Percentiles rank a stretch among this genome's conserved stretches.
Evolutionary conservation across 2,888 invertebrate genomes (phyloP).

Genomic region (Conistra vaccinii): DNA sequence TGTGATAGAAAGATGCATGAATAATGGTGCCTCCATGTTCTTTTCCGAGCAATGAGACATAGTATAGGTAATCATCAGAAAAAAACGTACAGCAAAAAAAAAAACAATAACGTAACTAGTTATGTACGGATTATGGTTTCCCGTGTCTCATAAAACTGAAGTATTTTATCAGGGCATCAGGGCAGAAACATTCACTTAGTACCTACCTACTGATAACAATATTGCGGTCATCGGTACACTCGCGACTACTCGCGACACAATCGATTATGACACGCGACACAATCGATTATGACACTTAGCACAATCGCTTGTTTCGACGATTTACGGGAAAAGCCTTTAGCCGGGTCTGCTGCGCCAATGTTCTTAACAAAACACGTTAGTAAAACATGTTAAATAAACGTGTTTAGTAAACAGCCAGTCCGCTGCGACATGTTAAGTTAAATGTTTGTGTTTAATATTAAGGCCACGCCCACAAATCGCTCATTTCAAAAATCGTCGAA

Average conservation of each 20-base stretch:
- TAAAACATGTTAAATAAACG: too few species aligned
- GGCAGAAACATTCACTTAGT: constrained; percentile 35
- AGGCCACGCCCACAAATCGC: too few species aligned
- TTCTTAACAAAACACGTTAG: too few species aligned
- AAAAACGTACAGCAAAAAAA: background rate
- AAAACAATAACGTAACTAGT: background rate
- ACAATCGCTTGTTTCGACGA: constrained; percentile 9
- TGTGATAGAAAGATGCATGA: background rate
- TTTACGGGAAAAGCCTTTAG: constrained; percentile 25
- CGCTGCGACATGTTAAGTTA: too few species aligned
- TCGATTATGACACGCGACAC: constrained; percentile 34
- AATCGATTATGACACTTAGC: constrained; percentile 39
- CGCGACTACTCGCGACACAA: too few species aligned
- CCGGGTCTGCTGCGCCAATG: too few species aligned
- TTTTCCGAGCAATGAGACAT: background rate
- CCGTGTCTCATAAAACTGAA: constrained; percentile 20
- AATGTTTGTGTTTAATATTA: too few species aligned
- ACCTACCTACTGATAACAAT: constrained; percentile 27
- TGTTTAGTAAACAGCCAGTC: too few species aligned
- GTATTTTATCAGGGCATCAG: constrained; percentile 26
- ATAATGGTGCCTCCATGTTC: too few species aligned
- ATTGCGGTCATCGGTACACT: constrained; percentile 16
- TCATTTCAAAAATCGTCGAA: too few species aligned
- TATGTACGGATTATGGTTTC: too few species aligned
- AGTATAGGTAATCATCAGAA: background rate